These are phyloP conservation scores for Pterostichus madidus DNA, from an alignment of 2,888 invertebrate genomes.

Conservation along the genomic window DNA sequence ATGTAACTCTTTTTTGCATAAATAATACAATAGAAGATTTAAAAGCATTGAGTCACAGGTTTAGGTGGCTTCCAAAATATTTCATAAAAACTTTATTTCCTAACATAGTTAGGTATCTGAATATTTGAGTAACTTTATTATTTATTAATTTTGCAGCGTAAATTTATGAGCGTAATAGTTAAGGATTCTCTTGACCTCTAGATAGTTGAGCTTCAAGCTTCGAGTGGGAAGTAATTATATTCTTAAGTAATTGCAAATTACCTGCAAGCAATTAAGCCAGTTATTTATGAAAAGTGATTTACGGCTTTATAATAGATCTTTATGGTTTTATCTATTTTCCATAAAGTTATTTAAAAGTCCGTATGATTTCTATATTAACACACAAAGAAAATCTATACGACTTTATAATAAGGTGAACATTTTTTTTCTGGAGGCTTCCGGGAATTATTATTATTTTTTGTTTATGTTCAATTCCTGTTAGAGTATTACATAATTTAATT, in stretches of 20 bases:
- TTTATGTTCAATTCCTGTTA: too few relatives aligned
- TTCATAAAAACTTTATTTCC: neutral
- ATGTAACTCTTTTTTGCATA: conserved; percentile 20
- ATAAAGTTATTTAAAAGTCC: too few relatives aligned
- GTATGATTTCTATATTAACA: too few relatives aligned
- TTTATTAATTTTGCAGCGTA: conserved; percentile 11
- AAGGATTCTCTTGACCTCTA: conserved; percentile 26
- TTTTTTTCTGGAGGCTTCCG: too few relatives aligned
- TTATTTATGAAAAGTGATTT: conserved; percentile 54
- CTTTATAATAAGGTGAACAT: too few relatives aligned
- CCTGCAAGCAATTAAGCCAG: conserved; percentile 47
- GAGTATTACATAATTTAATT: too few relatives aligned
- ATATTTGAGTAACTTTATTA: neutral
- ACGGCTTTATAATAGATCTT: conserved; percentile 45
- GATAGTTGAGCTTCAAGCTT: conserved; percentile 39
- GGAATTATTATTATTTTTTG: too few relatives aligned
- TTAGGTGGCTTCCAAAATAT: neutral
- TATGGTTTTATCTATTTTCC: conserved; percentile 46
- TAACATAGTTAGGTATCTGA: too few relatives aligned
- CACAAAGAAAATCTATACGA: too few relatives aligned
- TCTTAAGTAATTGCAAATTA: conserved; percentile 49
- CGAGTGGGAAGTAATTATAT: conserved; percentile 52
- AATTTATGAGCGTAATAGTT: neutral
- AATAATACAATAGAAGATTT: conserved; percentile 24
- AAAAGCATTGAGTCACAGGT: conserved; percentile 22